A percentile compares a stretch with the other conserved stretches of the same genome.
These are phyloP conservation scores for Cephus nigrinus DNA, from an alignment of 2,888 invertebrate genomes.

Conservation along the genomic window DNA sequence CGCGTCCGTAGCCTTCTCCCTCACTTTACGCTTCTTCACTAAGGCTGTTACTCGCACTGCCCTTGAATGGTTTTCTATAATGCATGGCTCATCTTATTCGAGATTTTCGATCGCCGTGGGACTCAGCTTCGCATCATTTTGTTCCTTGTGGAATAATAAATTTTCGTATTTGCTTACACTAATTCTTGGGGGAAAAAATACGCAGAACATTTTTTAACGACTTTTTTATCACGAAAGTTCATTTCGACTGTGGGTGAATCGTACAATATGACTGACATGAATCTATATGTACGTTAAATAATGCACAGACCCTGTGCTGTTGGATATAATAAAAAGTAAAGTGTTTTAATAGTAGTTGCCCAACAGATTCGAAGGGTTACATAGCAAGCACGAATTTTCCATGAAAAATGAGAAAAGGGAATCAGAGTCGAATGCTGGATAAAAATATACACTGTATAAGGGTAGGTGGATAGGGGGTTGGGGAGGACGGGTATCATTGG, in stretches of 20 bases:
- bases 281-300: too few species aligned
- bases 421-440: not conserved
- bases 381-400: not conserved
- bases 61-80: conserved; percentile 55
- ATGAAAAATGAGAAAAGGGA: not conserved
- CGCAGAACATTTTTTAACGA: not conserved
- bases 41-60: conserved; percentile 16
- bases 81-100: conserved; percentile 51
- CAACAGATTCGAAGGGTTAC: not conserved
- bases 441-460: not conserved
- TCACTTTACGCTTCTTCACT: conserved; percentile 16
- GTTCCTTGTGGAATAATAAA: not conserved
- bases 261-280: not conserved
- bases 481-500: not conserved
- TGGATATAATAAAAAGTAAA: too few species aligned
- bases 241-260: not conserved
- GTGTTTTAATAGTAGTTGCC: not conserved
- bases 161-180: not conserved
- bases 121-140: conserved; percentile 12
- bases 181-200: not conserved
- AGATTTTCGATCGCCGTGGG: conserved; percentile 49
- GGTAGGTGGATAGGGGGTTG: not conserved
- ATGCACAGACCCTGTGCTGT: too few species aligned
- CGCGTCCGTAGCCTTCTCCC: conserved; percentile 27
- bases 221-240: not conserved